Conservation (phyloP, 37 sponge, comb jelly and placozoan genomes). For the Agelas oroides region DNA sequence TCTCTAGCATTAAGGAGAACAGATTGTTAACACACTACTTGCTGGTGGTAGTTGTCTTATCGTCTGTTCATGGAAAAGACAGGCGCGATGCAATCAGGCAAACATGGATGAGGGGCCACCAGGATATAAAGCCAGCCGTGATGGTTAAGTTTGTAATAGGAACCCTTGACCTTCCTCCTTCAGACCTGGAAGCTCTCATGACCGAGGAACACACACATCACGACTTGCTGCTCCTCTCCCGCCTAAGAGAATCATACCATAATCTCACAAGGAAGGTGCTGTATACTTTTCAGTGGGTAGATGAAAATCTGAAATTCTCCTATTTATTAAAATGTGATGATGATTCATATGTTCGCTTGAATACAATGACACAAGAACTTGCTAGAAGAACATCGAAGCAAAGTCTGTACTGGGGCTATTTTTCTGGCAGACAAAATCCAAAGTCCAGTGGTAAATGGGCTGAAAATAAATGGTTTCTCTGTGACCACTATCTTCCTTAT, state of each 20-base stretch:
- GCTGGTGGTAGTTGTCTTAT: constrained; percentile 42
- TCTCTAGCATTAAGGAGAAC: too few species aligned
- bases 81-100: constrained; percentile 70
- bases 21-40: constrained; percentile 5
- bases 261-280: constrained; percentile 84
- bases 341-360: constrained; percentile 72
- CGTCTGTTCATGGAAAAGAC: constrained; percentile 23
- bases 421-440: constrained; percentile 69
- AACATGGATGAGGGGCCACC: constrained; percentile 72
- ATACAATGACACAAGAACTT: constrained; percentile 53
- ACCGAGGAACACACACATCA: constrained; percentile 23
- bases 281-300: constrained; percentile 42
- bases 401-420: constrained; percentile 91
- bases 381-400: not conserved
- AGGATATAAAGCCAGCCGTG: constrained; percentile 2
- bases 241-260: constrained; percentile 64
- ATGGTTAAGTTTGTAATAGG: constrained; percentile 78
- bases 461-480: constrained; percentile 82
- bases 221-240: constrained; percentile 70
- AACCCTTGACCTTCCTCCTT: constrained; percentile 11
- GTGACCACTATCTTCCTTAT: constrained; percentile 89
- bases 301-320: constrained; percentile 42
- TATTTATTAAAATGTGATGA: constrained; percentile 91
- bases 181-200: not conserved
- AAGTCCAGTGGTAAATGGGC: constrained; percentile 81